Evolutionary conservation across 1,140 invertebrate genomes (phyloP).

Genomic region (Fopius arisanus): DNA sequence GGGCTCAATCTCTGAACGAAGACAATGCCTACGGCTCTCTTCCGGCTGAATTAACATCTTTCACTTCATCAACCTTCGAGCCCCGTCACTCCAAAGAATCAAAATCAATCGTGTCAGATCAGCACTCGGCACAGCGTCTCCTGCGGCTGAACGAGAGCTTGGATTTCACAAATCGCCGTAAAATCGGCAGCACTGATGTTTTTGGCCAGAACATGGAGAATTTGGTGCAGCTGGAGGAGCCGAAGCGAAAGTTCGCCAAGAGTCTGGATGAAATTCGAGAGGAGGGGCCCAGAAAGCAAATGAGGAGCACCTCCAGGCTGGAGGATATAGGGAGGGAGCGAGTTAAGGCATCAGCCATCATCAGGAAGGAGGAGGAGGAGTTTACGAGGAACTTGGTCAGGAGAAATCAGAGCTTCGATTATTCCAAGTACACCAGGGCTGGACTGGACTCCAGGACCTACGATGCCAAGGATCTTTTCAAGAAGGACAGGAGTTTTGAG

Average conservation of each 20-base stretch:
- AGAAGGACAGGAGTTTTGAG: conserved; percentile 34
- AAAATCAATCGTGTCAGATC: conserved; percentile 16
- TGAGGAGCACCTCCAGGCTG: conserved; percentile 42
- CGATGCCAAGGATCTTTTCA: conserved; percentile 47
- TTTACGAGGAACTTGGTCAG: conserved; percentile 42
- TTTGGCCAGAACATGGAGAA: conserved; percentile 59
- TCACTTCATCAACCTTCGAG: conserved; percentile 52
- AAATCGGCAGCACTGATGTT: conserved; percentile 53
- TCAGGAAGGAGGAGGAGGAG: conserved; percentile 31
- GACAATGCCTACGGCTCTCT: conserved; percentile 51
- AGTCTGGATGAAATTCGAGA: conserved; percentile 57
- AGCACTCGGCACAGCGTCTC: conserved; percentile 29
- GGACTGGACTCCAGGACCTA: conserved; percentile 50
- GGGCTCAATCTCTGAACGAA: conserved; percentile 44
- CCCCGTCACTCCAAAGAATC: conserved; percentile 36
- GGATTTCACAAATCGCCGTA: conserved; percentile 41
- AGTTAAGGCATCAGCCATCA: conserved; percentile 13
- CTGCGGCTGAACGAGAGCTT: conserved; percentile 35
- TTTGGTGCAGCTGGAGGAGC: conserved; percentile 50
- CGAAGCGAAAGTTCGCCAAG: conserved; percentile 49
- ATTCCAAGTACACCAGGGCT: conserved; percentile 42
- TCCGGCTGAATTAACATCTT: conserved; percentile 51
- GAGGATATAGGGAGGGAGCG: conserved; percentile 24
- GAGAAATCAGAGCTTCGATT: conserved; percentile 60
- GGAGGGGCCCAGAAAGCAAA: conserved; percentile 43